phyloP scores from a whole-genome alignment of 2,888 invertebrate genomes.

The Tenthredo mesomela region DNA sequence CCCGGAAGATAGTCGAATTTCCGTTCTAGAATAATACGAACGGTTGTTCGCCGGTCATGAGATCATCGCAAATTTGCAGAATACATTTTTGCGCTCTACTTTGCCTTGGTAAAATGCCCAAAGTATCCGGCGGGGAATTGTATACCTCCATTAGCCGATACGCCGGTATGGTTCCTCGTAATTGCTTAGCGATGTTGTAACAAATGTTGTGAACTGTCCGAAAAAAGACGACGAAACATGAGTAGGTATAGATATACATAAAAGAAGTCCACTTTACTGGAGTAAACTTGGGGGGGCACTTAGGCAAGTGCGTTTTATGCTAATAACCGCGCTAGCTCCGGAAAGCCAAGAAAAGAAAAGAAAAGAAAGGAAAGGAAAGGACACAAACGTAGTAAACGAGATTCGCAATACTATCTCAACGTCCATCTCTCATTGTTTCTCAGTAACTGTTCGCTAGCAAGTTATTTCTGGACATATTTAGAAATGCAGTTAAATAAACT shows the following conservation, averaged over 20 bases:
- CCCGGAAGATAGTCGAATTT: conserved; percentile 29
- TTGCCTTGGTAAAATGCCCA: conserved; percentile 8
- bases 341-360: neutral
- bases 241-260: neutral
- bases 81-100: conserved; percentile 49
- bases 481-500: conserved; percentile 7
- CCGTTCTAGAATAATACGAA: conserved; percentile 37
- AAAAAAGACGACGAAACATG: conserved; percentile 18
- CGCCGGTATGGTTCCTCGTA: conserved; percentile 27
- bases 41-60: conserved; percentile 28
- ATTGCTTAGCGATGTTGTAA: conserved; percentile 40
- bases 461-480: conserved; percentile 11
- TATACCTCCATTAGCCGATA: conserved; percentile 34
- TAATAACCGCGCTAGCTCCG: conserved; percentile 24
- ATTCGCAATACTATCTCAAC: conserved; percentile 26
- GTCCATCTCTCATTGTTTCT: conserved; percentile 31
- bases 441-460: conserved; percentile 9
- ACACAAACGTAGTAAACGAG: conserved; percentile 29
- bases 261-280: neutral
- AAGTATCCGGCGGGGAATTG: conserved; percentile 26
- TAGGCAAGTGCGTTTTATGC: conserved; percentile 36
- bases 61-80: conserved; percentile 32
- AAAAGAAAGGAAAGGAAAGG: conserved; percentile 27
- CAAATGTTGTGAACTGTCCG: neutral
- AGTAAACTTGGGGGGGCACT: conserved; percentile 18